Base-by-base conservation (phyloP, 2,888 invertebrate species). In the Lasioglossum villosulum region DNA sequence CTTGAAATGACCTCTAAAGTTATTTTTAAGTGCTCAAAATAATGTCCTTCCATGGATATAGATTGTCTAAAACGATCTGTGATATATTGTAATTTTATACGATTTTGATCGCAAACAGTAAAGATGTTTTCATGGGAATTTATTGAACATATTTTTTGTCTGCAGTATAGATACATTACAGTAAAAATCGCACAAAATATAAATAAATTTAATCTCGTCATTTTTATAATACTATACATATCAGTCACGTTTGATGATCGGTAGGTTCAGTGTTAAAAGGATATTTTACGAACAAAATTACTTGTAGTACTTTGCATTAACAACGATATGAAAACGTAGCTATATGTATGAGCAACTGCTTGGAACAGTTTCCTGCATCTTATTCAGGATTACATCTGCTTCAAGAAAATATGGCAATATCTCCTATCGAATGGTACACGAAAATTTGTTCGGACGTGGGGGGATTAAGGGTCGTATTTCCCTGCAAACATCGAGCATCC, bases 401-500 rank as follows among this genome's bases (percentile, higher is more conserved):
- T 37, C 23, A n/a, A 39, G 70, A n/a, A 39, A 10, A n/a, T 70
- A 70, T 39, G 23, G 23, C 37, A n/a, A 39, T 23, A n/a, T 70
- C 39, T 70, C 37, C 39, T 39, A 70, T 70, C 70, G 70, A 23
- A 70, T 70, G n/a, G 1, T 39, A 37, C 12, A n/a, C 6, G 39
- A n/a, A 39, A 70, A 70, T 70, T 70, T 39, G 42, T 27, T 45
- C 23, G 42, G 48, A 23, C 48, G n/a, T 48, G 16, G 30, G 59
- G 23, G 83, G 71, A 83, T 83, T 34, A 75, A 78, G 63, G 37
- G 56, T 4, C 42, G 34, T 45, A 14, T 71, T 45, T 71, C 70
- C 39, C 34, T 16, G n/a, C 48, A 39, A 77, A 76, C 80, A 52
- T 74, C 23, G 75, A 63, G 27, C 75, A 77, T 82, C 74, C 66